These are phyloP conservation scores for Myiozetetes cayanensis DNA, from an alignment of 2,113 vertebrate genomes.

Conservation along the genomic window DNA sequence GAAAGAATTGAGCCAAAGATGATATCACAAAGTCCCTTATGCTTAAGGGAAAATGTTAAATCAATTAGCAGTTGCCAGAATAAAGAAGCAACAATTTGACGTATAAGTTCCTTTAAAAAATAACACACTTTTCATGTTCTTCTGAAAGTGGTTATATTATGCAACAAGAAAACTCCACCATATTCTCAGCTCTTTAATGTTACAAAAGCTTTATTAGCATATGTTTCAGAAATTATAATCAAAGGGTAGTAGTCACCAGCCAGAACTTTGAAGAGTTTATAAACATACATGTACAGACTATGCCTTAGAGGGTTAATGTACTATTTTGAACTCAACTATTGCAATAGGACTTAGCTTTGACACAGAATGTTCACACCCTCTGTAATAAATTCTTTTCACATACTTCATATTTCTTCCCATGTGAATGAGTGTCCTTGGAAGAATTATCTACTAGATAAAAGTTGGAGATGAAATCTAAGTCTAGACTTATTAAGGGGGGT, in stretches of 20 bases:
- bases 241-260: not conserved
- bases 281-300: not conserved
- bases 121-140: not conserved
- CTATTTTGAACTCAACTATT: constrained; percentile 38
- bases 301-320: constrained; percentile 37
- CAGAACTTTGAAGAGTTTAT: constrained; percentile 10
- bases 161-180: not conserved
- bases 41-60: constrained; percentile 61
- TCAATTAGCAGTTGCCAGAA: constrained; percentile 58
- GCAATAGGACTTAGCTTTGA: constrained; percentile 29
- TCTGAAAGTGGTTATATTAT: constrained; percentile 13
- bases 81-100: constrained; percentile 21
- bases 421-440: constrained; percentile 37
- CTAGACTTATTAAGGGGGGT: constrained; percentile 35
- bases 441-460: constrained; percentile 60
- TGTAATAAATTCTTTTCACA: constrained; percentile 51
- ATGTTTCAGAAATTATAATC: not conserved
- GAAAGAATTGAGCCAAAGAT: constrained; percentile 50
- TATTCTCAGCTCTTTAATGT: not conserved
- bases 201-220: constrained; percentile 16
- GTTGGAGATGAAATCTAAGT: constrained; percentile 48
- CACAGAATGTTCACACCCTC: constrained; percentile 38
- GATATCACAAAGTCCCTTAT: constrained; percentile 58
- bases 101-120: constrained; percentile 25
- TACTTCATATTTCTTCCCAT: constrained; percentile 48